Conservation (phyloP, 2,113 vertebrate genomes). For the Halcyon malimbica region DNA sequence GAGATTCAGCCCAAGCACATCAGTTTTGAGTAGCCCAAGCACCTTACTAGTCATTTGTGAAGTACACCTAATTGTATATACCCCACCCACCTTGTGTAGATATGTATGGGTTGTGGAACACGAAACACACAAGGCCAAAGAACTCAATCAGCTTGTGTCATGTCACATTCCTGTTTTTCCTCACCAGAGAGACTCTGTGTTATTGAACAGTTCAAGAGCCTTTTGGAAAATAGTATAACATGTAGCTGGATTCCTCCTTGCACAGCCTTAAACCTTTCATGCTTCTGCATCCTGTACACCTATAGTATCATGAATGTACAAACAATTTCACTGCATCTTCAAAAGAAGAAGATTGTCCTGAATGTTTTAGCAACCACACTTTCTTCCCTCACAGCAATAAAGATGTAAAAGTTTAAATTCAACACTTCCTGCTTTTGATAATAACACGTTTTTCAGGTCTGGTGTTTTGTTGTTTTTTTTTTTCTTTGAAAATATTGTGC, state of each 20-base stretch:
- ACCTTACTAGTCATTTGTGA: background rate
- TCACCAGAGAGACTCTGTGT: background rate
- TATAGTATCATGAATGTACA: background rate
- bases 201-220: background rate
- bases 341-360: background rate
- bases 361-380: background rate
- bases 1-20: background rate
- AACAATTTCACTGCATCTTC: background rate
- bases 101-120: fast-evolving
- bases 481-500: background rate
- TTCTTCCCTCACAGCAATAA: background rate
- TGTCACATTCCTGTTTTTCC: background rate
- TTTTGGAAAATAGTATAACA: background rate
- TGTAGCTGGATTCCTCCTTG: background rate
- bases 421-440: background rate
- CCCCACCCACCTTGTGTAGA: background rate
- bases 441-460: background rate
- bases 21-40: background rate
- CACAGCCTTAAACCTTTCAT: background rate
- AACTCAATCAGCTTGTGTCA: background rate
- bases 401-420: background rate
- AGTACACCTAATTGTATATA: background rate
- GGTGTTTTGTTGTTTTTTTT: background rate
- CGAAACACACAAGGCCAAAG: background rate
- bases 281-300: background rate